Conservation (phyloP, 1,140 invertebrate genomes). For the Drusus annulatus region DNA sequence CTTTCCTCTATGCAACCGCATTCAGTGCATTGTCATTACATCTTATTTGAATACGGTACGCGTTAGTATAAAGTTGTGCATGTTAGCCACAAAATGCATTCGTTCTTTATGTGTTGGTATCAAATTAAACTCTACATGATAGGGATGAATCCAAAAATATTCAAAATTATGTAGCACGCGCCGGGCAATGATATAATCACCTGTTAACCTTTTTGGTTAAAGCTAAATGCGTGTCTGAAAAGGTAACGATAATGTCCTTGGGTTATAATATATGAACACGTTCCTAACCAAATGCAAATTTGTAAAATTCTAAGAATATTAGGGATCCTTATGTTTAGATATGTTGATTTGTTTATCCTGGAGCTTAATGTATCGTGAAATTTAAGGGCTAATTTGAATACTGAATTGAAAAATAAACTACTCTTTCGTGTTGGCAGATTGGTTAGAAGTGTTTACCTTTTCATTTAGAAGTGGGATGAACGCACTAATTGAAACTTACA, state of each 20-base stretch:
- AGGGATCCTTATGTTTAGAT: not conserved
- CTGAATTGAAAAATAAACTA: not conserved
- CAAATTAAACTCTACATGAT: constrained; percentile 4
- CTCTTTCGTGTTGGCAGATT: too few relatives aligned
- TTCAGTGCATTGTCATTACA: not conserved
- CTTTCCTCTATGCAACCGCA: not conserved
- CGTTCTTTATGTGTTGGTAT: not conserved
- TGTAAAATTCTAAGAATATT: constrained; percentile 15
- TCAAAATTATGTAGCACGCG: constrained; percentile 41
- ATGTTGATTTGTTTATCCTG: constrained; percentile 2
- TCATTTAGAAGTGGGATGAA: too few relatives aligned
- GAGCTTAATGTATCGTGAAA: constrained; percentile 1
- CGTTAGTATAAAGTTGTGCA: not conserved
- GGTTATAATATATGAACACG: constrained; percentile 42
- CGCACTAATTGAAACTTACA: too few relatives aligned
- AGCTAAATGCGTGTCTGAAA: constrained; percentile 9
- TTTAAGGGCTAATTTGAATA: constrained; percentile 4
- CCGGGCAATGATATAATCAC: not conserved
- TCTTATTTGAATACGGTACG: constrained; percentile 7
- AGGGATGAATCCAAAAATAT: constrained; percentile 35
- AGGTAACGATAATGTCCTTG: constrained; percentile 2
- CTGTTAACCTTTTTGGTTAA: not conserved
- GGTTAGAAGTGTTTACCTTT: too few relatives aligned
- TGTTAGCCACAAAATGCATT: constrained; percentile 10
- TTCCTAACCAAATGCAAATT: constrained; percentile 48